Percentiles rank a stretch among this genome's conserved stretches.
Conservation (phyloP, 64 coral and sea anemone species). For the Pocillopora verrucosa region DNA sequence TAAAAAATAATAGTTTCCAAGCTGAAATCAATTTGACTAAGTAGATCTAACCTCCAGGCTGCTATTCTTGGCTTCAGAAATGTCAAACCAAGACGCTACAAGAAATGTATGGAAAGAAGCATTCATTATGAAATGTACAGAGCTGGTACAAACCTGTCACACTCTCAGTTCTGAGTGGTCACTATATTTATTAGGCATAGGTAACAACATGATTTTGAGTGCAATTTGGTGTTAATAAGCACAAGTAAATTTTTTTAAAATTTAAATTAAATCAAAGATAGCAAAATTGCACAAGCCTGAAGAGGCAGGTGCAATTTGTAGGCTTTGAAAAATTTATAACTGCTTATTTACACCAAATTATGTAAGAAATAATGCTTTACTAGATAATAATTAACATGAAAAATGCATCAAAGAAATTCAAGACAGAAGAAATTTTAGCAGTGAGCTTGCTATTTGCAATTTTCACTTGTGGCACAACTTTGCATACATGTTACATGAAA, state of each 20-base stretch:
- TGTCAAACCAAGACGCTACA: slow-evolving; percentile 90
- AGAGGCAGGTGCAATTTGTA: background rate
- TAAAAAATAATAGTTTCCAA: too few relatives aligned
- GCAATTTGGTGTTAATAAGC: too few relatives aligned
- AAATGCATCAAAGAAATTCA: background rate
- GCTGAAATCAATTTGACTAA: too few relatives aligned
- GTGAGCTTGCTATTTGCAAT: too few relatives aligned
- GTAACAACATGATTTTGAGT: too few relatives aligned
- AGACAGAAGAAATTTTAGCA: background rate
- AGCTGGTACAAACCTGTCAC: background rate
- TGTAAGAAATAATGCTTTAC: background rate
- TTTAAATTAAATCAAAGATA: too few relatives aligned
- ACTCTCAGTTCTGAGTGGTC: too few relatives aligned
- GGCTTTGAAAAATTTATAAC: background rate
- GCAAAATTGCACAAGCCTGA: too few relatives aligned
- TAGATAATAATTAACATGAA: background rate
- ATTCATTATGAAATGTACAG: background rate
- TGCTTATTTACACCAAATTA: background rate
- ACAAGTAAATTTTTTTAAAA: too few relatives aligned
- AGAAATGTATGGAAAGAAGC: background rate
- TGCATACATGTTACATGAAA: too few relatives aligned
- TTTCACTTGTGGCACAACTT: too few relatives aligned
- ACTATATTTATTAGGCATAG: too few relatives aligned
- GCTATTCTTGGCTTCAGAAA: slow-evolving; percentile 92
- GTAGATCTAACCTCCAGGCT: slow-evolving; percentile 77